Conservation (phyloP, 92 coral and sea anemone genomes). For the Epizoanthus fatuus region DNA sequence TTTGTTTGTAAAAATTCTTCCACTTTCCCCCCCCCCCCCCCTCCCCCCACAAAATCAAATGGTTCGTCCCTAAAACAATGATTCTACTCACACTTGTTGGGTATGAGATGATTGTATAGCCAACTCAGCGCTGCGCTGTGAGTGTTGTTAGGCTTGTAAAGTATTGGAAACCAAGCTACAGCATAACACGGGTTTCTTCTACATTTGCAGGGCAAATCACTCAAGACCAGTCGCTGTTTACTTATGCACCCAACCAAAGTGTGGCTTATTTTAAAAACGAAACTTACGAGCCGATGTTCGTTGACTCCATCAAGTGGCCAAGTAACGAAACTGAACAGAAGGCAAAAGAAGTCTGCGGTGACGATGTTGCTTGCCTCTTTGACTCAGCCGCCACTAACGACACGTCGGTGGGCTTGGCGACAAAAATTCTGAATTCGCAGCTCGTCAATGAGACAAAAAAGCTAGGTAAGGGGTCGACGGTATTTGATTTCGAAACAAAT, state of each 20-base stretch:
- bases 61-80: too few species aligned
- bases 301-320: conserved; percentile 50
- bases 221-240: conserved; percentile 31
- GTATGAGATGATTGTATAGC: too few species aligned
- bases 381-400: conserved; percentile 75
- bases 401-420: conserved; percentile 62
- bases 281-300: conserved; percentile 63
- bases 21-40: too few species aligned
- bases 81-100: too few species aligned
- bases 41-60: too few species aligned
- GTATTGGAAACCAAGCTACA: too few species aligned
- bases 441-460: conserved; percentile 65
- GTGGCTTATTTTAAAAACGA: conserved; percentile 10
- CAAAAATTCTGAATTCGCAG: conserved; percentile 49
- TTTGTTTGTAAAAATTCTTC: too few species aligned
- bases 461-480: conserved; percentile 60
- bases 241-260: conserved; percentile 26
- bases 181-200: background rate
- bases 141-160: too few species aligned
- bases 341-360: conserved; percentile 52
- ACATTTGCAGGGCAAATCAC: conserved; percentile 60
- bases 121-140: too few species aligned
- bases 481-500: background rate
- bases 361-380: conserved; percentile 66
- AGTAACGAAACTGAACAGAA: conserved; percentile 34